phyloP scores from a whole-genome alignment of 2,113 vertebrate genomes.

The Oreochromis tanganicae region DNA sequence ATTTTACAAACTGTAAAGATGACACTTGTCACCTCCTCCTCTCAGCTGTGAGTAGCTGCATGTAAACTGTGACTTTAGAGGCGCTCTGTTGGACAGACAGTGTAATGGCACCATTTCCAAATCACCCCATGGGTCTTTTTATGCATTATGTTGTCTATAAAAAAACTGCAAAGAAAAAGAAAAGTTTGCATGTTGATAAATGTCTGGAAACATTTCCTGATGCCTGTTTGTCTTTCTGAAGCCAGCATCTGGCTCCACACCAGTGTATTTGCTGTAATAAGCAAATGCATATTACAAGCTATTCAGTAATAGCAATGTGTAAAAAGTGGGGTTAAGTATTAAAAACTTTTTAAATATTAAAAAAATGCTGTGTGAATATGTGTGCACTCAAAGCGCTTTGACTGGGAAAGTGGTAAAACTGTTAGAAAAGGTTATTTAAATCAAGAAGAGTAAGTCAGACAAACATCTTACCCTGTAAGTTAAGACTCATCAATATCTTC shows the following conservation, averaged over 20 bases:
- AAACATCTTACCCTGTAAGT: neutral
- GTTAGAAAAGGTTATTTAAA: neutral
- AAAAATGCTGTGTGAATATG: neutral
- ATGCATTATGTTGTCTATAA: neutral
- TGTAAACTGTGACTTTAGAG: neutral
- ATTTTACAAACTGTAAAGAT: neutral
- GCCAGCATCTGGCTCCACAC: neutral
- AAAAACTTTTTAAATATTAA: fast-evolving
- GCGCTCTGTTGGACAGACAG: neutral
- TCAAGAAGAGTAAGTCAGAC: neutral
- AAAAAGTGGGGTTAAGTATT: neutral
- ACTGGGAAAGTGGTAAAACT: neutral
- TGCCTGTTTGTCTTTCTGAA: neutral
- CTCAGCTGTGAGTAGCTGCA: neutral
- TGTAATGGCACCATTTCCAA: neutral
- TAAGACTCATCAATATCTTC: neutral
- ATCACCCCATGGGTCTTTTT: neutral
- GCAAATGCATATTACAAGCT: neutral
- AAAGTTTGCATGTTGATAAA: neutral
- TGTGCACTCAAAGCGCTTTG: neutral
- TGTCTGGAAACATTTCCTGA: neutral
- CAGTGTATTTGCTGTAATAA: neutral
- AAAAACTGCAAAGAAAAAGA: neutral
- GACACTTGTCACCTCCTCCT: neutral
- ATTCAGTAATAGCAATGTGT: neutral